Percentiles rank a stretch among this genome's conserved stretches.
Conservation (phyloP, 53 echinoderm and acorn worm species). For the Apostichopus leukothele region DNA sequence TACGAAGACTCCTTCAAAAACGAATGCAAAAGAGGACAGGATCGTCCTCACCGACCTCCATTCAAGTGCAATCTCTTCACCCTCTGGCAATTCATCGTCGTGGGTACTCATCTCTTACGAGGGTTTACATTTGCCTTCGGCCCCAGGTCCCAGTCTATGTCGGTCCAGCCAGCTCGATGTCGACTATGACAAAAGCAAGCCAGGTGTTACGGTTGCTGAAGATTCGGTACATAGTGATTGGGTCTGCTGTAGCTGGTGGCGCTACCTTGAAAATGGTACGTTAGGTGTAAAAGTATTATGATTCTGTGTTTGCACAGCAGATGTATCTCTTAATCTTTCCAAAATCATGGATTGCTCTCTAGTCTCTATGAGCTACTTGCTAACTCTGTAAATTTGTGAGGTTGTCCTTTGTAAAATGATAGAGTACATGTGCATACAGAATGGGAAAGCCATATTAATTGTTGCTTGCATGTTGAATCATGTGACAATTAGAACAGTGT, state of each 20-base stretch:
- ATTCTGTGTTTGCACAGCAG: too few species aligned
- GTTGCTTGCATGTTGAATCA: too few species aligned
- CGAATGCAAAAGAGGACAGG: constrained; percentile 9
- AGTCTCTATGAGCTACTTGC: too few species aligned
- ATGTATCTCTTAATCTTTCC: too few species aligned
- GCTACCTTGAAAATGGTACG: constrained; percentile 80
- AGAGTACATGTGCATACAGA: too few species aligned
- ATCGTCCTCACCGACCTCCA: background rate
- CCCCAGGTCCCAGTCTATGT: constrained; percentile 66
- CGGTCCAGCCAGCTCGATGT: constrained; percentile 58
- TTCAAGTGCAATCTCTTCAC: constrained; percentile 11
- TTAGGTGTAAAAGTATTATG: background rate
- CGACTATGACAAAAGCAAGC: constrained; percentile 51
- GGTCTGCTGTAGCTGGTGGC: constrained; percentile 87
- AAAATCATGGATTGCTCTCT: too few species aligned
- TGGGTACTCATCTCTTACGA: constrained; percentile 64
- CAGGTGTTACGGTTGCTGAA: constrained; percentile 65
- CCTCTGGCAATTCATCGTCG: background rate
- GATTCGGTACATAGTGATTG: constrained; percentile 88
- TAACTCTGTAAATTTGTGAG: too few species aligned
- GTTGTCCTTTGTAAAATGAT: too few species aligned
- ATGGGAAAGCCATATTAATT: too few species aligned
- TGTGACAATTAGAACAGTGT: too few species aligned
- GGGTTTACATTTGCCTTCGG: constrained; percentile 63
- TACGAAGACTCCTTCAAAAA: constrained; percentile 22